phyloP scores from a whole-genome alignment of 2,888 invertebrate genomes.

The Sylvicola fuscatus region DNA sequence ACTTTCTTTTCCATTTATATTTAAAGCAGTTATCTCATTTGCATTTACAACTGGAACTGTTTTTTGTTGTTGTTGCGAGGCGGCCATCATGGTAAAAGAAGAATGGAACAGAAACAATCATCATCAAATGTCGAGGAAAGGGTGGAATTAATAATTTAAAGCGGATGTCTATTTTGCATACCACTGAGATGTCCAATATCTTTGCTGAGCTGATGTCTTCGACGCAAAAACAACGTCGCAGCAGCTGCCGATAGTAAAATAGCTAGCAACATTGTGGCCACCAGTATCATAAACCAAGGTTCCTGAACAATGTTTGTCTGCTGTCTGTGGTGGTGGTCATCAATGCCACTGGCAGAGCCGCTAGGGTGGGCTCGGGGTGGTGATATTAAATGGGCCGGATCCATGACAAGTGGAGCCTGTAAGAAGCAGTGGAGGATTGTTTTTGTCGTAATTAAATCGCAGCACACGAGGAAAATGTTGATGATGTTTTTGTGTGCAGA shows the following conservation, averaged over 20 bases:
- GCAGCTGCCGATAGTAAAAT: slow-evolving; percentile 18
- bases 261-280: slow-evolving; percentile 19
- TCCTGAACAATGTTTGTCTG: slow-evolving; percentile 22
- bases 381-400: slow-evolving; percentile 23
- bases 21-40: slow-evolving; percentile 27
- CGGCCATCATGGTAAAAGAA: no score
- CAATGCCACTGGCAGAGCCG: slow-evolving; percentile 22
- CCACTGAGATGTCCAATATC: slow-evolving; percentile 44
- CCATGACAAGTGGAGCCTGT: slow-evolving; percentile 24
- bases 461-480: no score
- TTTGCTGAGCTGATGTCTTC: slow-evolving; percentile 25
- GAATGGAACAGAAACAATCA: no score
- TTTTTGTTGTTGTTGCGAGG: neutral
- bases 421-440: no score
- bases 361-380: slow-evolving; percentile 27
- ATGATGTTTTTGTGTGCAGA: no score
- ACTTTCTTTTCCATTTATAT: slow-evolving; percentile 35
- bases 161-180: slow-evolving; percentile 11
- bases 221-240: slow-evolving; percentile 22
- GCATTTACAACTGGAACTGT: slow-evolving; percentile 23
- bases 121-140: no score
- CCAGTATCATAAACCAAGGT: slow-evolving; percentile 24
- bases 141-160: neutral
- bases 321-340: slow-evolving; percentile 20
- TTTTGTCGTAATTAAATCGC: no score